Conservation (phyloP, 2,888 invertebrate species). For the Holacanthella duospinosa region DNA sequence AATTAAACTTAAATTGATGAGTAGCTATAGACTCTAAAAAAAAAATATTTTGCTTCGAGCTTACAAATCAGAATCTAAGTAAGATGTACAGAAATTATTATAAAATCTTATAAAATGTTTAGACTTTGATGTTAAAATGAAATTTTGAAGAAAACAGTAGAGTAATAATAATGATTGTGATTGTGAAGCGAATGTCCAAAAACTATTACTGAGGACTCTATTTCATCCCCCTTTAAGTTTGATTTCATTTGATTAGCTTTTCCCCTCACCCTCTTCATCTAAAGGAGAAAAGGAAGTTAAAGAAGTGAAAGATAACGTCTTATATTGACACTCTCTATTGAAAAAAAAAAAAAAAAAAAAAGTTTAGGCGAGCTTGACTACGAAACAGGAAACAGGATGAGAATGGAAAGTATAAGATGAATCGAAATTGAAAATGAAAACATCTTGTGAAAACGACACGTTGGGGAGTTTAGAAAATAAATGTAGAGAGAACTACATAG, state of each 20-base stretch:
- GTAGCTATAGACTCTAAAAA: no score
- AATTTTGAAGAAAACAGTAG: no score
- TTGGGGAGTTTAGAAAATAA: slow-evolving; percentile 34
- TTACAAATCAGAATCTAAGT: no score
- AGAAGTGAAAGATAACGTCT: background rate
- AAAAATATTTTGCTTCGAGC: no score
- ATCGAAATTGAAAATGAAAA: slow-evolving; percentile 38
- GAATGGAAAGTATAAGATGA: slow-evolving; percentile 14
- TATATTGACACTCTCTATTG: background rate
- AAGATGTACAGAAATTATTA: no score
- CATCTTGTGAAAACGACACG: slow-evolving; percentile 36
- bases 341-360: background rate
- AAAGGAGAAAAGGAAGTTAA: background rate
- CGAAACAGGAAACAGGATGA: background rate
- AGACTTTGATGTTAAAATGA: no score
- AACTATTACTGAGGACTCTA: background rate
- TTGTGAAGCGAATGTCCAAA: background rate
- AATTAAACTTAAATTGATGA: no score
- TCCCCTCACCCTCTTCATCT: background rate
- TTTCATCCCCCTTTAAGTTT: background rate
- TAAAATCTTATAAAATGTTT: no score
- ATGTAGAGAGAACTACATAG: slow-evolving; percentile 21
- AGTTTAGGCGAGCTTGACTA: background rate
- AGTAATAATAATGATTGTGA: no score
- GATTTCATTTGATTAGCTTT: slow-evolving; percentile 6